phyloP scores from a whole-genome alignment of 2,888 invertebrate genomes.

The Spodoptera exigua region DNA sequence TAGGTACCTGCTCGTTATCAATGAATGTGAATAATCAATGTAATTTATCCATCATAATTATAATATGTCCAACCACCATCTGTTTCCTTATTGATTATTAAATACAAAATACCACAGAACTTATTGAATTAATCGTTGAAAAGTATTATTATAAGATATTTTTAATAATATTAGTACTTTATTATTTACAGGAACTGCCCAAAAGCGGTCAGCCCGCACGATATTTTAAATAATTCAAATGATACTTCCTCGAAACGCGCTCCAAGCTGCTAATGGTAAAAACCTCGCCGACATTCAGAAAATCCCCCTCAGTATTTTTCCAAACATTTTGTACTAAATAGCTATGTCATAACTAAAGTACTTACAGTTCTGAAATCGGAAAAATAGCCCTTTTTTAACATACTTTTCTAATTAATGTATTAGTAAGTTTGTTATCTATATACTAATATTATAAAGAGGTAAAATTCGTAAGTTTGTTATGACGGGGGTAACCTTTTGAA shows the following conservation, averaged over 20 bases:
- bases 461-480: too few relatives aligned
- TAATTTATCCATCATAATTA: too few relatives aligned
- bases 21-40: too few relatives aligned
- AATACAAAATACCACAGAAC: background rate
- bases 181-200: background rate
- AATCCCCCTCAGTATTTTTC: constrained; percentile 24
- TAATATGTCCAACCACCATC: background rate
- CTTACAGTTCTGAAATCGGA: too few relatives aligned
- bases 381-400: too few relatives aligned
- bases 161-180: background rate
- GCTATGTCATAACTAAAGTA: too few relatives aligned
- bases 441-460: too few relatives aligned
- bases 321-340: background rate
- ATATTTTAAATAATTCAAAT: background rate
- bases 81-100: constrained; percentile 16
- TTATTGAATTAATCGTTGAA: background rate
- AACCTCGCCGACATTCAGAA: constrained; percentile 5
- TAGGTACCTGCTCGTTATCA: too few relatives aligned
- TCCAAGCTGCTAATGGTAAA: constrained; percentile 14
- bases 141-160: constrained; percentile 4
- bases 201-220: background rate
- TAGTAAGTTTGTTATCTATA: too few relatives aligned
- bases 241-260: constrained; percentile 11
- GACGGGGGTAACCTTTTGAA: too few relatives aligned
- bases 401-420: too few relatives aligned